Conservation (phyloP, 1,140 invertebrate genomes). For the Magallana gigas region DNA sequence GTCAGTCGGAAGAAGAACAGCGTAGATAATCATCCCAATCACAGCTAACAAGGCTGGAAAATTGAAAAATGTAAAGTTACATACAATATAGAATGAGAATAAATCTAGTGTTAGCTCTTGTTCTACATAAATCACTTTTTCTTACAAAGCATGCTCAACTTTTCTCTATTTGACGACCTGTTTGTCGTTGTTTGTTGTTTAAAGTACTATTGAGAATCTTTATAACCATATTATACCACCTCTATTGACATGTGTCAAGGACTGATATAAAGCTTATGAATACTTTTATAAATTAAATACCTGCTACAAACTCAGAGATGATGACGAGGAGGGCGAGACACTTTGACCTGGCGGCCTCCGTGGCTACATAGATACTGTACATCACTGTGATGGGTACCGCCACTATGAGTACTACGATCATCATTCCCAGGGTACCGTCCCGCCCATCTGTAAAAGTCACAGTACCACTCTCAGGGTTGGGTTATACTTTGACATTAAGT, state of each 20-base stretch:
- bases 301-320: constrained; percentile 14
- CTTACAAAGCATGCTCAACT: no score
- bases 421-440: constrained; percentile 5
- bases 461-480: neutral
- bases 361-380: constrained; percentile 51
- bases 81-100: no score
- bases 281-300: neutral
- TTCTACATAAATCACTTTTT: no score
- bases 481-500: no score
- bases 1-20: constrained; percentile 25
- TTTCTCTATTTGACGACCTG: no score
- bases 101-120: no score
- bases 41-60: constrained; percentile 47
- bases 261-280: no score
- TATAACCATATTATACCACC: no score
- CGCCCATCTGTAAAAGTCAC: neutral
- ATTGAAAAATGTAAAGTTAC: neutral
- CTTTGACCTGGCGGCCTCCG: constrained; percentile 45
- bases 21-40: constrained; percentile 53
- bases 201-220: no score
- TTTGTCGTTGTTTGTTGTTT: no score
- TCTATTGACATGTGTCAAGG: no score
- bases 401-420: constrained; percentile 25
- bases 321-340: constrained; percentile 46
- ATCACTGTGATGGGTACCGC: neutral